Conservation (phyloP, 92 coral and sea anemone species). For the Palythoa grandiflora region DNA sequence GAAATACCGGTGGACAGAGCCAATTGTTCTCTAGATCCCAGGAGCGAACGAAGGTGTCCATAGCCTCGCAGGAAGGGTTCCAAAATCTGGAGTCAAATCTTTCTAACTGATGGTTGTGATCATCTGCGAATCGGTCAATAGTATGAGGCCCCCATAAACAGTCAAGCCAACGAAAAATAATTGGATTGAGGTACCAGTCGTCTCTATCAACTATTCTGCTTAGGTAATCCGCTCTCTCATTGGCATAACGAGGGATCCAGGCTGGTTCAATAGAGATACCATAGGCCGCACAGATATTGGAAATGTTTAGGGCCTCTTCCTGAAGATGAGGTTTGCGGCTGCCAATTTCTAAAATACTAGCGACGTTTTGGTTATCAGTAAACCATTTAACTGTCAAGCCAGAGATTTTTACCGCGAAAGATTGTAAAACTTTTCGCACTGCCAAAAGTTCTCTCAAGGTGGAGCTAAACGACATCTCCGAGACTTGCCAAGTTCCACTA, state of each 20-base stretch:
- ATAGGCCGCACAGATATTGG: not conserved
- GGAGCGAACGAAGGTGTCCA: no score
- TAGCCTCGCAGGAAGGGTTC: no score
- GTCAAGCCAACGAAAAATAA: no score
- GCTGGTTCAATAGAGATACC: constrained; percentile 44
- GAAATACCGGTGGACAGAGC: no score
- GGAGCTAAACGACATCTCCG: not conserved
- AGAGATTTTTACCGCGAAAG: constrained; percentile 36
- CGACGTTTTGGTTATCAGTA: constrained; percentile 67
- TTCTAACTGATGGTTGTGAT: constrained; percentile 34
- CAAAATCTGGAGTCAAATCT: no score
- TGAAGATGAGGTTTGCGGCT: constrained; percentile 53
- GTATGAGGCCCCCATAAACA: no score
- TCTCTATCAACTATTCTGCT: no score
- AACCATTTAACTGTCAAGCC: constrained; percentile 71
- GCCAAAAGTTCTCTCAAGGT: constrained; percentile 25
- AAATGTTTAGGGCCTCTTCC: constrained; percentile 47
- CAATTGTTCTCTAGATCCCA: no score
- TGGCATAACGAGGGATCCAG: constrained; percentile 54
- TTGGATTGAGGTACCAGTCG: no score
- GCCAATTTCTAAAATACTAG: constrained; percentile 60
- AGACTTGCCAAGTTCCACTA: not conserved
- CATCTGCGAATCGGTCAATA: constrained; percentile 17
- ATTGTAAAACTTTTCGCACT: constrained; percentile 37
- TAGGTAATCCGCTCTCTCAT: no score